Conservation (phyloP, 92 coral and sea anemone genomes). For the Epizoanthus rinbou region DNA sequence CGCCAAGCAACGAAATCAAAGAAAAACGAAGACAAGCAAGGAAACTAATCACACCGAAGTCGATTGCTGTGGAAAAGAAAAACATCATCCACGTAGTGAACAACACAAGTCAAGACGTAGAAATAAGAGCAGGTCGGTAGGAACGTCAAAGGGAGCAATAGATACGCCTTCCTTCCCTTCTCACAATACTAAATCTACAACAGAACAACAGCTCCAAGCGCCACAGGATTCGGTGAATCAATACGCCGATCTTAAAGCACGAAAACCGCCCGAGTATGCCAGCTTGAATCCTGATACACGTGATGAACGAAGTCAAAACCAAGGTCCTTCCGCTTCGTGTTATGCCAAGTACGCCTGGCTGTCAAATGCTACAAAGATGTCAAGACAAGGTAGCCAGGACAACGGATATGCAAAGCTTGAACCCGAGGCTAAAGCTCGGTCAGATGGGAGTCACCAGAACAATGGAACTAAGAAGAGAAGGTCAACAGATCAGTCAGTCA, state of each 20-base stretch:
- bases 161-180: background rate
- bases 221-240: background rate
- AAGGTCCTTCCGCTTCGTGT: background rate
- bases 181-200: background rate
- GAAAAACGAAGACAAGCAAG: background rate
- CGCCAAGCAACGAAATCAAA: background rate
- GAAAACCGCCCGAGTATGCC: background rate
- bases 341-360: background rate
- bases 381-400: background rate
- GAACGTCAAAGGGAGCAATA: background rate
- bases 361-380: background rate
- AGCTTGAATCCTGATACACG: slow-evolving; percentile 14
- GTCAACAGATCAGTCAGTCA: background rate
- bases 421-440: background rate
- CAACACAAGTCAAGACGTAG: background rate
- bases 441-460: background rate
- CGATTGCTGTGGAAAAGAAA: background rate
- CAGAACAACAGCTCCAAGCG: background rate
- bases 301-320: background rate
- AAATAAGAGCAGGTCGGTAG: background rate
- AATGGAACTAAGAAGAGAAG: background rate
- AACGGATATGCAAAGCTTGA: background rate
- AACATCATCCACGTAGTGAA: background rate
- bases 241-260: background rate
- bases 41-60: background rate